Evolutionary conservation across 2,113 vertebrate species (phyloP).

Genomic region (Oryzias woworae): DNA sequence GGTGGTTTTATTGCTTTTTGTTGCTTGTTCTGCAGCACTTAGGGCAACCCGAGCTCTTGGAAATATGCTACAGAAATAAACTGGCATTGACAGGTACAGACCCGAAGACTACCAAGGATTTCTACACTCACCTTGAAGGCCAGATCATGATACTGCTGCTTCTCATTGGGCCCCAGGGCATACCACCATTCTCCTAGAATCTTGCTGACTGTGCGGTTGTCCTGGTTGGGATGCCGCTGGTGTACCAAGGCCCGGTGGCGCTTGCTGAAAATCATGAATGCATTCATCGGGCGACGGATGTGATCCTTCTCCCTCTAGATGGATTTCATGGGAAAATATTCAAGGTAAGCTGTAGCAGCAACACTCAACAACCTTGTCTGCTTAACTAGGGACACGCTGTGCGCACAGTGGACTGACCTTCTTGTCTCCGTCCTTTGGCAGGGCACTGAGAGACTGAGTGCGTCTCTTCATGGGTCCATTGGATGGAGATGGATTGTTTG

Average conservation of each 20-base stretch:
- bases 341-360: not conserved
- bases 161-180: conserved; percentile 88
- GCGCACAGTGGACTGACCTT: conserved; percentile 72
- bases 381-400: not conserved
- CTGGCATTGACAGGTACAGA: not conserved
- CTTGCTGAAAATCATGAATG: conserved; percentile 97
- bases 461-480: conserved; percentile 83
- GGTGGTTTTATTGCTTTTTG: too few relatives aligned
- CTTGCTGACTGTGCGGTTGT: conserved; percentile 94
- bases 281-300: conserved; percentile 92
- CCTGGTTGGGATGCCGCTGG: conserved; percentile 93
- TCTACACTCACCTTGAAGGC: conserved; percentile 86
- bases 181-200: conserved; percentile 97
- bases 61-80: too few relatives aligned
- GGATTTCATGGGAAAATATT: not conserved
- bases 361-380: not conserved
- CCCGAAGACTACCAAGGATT: not conserved
- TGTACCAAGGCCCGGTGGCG: conserved; percentile 91
- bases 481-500: conserved; percentile 81
- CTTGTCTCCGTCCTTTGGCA: conserved; percentile 90
- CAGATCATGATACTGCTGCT: conserved; percentile 93
- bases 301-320: conserved; percentile 90
- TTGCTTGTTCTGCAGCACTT: too few relatives aligned
- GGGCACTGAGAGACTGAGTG: conserved; percentile 90
- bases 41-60: too few relatives aligned